Conservation (phyloP, 1,140 invertebrate species). For the Heterodera schachtii region DNA sequence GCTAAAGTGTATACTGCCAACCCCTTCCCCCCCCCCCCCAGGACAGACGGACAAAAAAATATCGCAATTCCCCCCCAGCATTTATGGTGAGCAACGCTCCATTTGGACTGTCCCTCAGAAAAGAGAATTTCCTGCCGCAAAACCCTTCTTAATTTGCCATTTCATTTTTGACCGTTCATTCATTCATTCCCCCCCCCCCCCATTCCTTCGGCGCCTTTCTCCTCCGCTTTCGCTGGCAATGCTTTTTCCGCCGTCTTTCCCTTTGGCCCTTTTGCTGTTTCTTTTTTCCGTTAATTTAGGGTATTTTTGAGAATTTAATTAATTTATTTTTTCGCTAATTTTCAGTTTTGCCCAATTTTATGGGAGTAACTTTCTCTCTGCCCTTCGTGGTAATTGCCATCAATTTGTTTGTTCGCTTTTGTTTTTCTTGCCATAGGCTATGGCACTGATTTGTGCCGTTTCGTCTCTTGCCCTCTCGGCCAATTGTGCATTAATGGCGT, state of each 20-base stretch:
- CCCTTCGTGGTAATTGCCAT: constrained; percentile 39
- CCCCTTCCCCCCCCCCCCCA: no score
- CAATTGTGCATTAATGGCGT: constrained; percentile 63
- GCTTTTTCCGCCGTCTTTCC: neutral
- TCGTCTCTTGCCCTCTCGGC: constrained; percentile 62
- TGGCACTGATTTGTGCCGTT: constrained; percentile 57
- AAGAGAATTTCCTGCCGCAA: neutral
- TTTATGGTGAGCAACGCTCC: neutral
- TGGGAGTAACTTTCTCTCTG: constrained; percentile 58
- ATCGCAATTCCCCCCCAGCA: neutral
- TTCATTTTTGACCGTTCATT: neutral
- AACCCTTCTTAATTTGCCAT: neutral
- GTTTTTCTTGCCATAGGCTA: constrained; percentile 39
- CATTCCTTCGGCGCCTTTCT: no score
- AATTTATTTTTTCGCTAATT: neutral
- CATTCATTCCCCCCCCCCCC: no score
- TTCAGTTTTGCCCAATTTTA: constrained; percentile 44
- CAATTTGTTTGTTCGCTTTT: neutral
- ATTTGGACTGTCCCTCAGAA: no score
- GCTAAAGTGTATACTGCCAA: neutral
- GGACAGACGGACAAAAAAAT: neutral
- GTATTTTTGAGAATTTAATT: neutral
- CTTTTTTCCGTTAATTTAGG: neutral
- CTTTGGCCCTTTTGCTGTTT: neutral
- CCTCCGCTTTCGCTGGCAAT: neutral